phyloP scores from a whole-genome alignment of 2,888 invertebrate species.

The Tachystola acroxantha region DNA sequence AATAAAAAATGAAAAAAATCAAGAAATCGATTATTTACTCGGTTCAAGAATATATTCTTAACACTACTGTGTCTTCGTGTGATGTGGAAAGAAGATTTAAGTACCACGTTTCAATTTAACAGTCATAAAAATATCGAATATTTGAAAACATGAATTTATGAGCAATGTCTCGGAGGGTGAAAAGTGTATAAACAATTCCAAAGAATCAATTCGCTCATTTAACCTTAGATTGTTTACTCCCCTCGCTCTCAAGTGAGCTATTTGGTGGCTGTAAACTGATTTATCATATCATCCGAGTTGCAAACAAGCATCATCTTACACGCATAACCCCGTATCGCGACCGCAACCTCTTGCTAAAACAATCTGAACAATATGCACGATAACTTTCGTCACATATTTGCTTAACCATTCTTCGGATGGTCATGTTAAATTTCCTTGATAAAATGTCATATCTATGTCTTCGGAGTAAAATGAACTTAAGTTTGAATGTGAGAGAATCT shows the following conservation, averaged over 20 bases:
- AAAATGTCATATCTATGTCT: not conserved
- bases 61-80: too few relatives aligned
- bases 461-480: too few relatives aligned
- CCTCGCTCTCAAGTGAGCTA: constrained; percentile 64
- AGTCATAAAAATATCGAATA: too few relatives aligned
- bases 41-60: too few relatives aligned
- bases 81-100: too few relatives aligned
- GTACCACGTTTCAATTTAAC: too few relatives aligned
- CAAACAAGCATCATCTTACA: constrained; percentile 77
- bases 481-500: not conserved
- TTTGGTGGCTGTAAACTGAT: constrained; percentile 69
- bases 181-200: constrained; percentile 26
- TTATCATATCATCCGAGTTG: constrained; percentile 73
- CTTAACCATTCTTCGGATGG: constrained; percentile 43
- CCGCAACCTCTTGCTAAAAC: constrained; percentile 43
- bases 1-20: too few relatives aligned
- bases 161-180: too few relatives aligned
- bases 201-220: constrained; percentile 67
- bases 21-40: too few relatives aligned
- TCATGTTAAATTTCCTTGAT: constrained; percentile 29
- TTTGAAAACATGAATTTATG: too few relatives aligned
- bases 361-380: constrained; percentile 63
- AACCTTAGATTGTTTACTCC: constrained; percentile 62
- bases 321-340: constrained; percentile 69
- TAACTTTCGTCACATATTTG: constrained; percentile 65